Conservation (phyloP, 1,140 invertebrate species). For the Listronotus oregonensis region DNA sequence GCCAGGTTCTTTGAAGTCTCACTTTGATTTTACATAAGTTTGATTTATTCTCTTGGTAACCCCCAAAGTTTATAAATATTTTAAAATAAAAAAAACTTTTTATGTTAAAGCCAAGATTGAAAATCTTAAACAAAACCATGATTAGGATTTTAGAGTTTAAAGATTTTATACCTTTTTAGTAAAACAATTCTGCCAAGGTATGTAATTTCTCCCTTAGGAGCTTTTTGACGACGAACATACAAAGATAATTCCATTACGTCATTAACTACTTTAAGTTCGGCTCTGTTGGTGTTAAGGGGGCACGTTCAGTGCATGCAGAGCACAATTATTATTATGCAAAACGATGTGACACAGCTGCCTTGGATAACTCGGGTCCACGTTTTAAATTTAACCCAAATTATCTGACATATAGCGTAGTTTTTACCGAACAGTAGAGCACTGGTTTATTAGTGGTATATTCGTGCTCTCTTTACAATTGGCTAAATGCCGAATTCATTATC, state of each 20-base stretch:
- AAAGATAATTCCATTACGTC: slow-evolving; percentile 19
- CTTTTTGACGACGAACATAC: slow-evolving; percentile 4
- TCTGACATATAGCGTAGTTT: background rate
- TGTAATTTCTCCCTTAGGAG: background rate
- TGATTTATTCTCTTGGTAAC: too few relatives aligned
- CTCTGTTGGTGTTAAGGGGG: slow-evolving; percentile 2
- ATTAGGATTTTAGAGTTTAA: too few relatives aligned
- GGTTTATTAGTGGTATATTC: too few relatives aligned
- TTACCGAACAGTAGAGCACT: too few relatives aligned
- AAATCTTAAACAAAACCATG: too few relatives aligned
- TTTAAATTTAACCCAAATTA: slow-evolving; percentile 8
- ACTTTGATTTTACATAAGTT: too few relatives aligned
- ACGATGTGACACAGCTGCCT: slow-evolving; percentile 1
- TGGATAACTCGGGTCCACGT: slow-evolving; percentile 1
- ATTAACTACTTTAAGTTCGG: slow-evolving; percentile 12
- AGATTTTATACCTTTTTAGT: background rate
- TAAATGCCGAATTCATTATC: too few relatives aligned
- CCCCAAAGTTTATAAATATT: too few relatives aligned
- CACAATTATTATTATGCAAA: slow-evolving; percentile 17
- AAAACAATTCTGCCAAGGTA: background rate
- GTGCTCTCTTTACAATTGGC: too few relatives aligned
- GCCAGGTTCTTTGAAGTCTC: too few relatives aligned
- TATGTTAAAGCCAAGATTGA: too few relatives aligned
- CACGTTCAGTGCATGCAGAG: slow-evolving; percentile 7
- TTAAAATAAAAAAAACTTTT: too few relatives aligned